Percentiles rank a stretch among this genome's conserved stretches.
phyloP scores from a whole-genome alignment of 1,140 invertebrate species.

The Meloidogyne floridensis region DNA sequence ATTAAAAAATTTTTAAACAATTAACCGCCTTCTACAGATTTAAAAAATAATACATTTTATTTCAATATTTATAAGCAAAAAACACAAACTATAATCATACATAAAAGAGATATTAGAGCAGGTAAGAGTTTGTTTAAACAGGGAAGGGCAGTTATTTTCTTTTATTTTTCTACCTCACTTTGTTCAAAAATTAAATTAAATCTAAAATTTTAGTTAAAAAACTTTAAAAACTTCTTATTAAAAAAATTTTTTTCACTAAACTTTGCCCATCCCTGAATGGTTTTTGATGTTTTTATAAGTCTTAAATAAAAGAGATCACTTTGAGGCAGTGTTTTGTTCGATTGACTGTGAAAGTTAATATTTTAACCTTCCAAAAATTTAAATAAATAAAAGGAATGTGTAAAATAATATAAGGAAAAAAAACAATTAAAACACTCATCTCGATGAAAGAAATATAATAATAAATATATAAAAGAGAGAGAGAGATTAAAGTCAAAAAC shows the following conservation, averaged over 20 bases:
- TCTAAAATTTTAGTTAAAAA: too few relatives aligned
- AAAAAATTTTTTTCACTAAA: background rate
- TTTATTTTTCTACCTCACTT: too few relatives aligned
- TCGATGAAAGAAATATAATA: conserved; percentile 4
- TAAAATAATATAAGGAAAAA: too few relatives aligned
- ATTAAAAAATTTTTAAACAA: background rate
- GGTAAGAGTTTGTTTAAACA: background rate
- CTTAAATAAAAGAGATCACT: background rate
- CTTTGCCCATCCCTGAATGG: background rate
- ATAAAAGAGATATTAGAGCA: background rate
- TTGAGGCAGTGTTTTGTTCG: background rate
- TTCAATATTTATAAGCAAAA: background rate
- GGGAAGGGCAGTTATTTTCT: background rate
- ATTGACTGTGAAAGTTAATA: too few relatives aligned
- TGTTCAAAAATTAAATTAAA: too few relatives aligned
- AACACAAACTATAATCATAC: background rate
- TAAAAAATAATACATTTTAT: background rate
- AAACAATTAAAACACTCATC: background rate
- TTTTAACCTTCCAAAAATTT: too few relatives aligned
- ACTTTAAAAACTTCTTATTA: too few relatives aligned
- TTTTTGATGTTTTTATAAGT: background rate
- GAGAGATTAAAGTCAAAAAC: background rate
- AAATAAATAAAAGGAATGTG: background rate
- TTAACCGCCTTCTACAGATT: background rate
- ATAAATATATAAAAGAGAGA: background rate